Evolutionary conservation across 2,888 invertebrate species (phyloP).

Genomic region (Synanthedon formicaeformis): DNA sequence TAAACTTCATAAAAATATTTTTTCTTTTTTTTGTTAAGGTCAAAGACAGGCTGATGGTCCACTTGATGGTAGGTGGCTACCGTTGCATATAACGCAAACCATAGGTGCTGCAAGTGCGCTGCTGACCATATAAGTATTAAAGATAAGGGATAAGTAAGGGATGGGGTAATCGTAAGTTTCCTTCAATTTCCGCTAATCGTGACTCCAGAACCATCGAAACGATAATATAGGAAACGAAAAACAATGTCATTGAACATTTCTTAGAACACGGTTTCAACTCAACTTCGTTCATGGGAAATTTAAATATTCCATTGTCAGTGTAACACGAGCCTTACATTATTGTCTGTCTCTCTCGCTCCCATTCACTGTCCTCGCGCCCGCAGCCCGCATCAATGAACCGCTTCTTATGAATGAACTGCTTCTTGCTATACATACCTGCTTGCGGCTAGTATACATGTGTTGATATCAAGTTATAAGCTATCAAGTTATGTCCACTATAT

Average conservation of each 20-base stretch:
- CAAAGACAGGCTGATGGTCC: too few species aligned
- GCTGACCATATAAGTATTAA: too few species aligned
- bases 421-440: conserved; percentile 55
- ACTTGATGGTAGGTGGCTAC: too few species aligned
- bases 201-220: too few species aligned
- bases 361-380: conserved; percentile 54
- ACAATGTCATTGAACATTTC: conserved; percentile 47
- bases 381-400: conserved; percentile 65
- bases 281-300: conserved; percentile 32
- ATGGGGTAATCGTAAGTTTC: too few species aligned
- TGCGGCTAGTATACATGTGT: conserved; percentile 26
- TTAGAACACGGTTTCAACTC: conserved; percentile 46
- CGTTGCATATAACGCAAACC: too few species aligned
- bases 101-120: too few species aligned
- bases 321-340: conserved; percentile 51
- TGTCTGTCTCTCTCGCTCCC: conserved; percentile 56
- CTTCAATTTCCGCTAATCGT: too few species aligned
- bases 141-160: too few species aligned
- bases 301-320: conserved; percentile 51
- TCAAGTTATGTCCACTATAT: conserved; percentile 5
- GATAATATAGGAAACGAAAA: conserved; percentile 18
- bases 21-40: too few species aligned
- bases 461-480: conserved; percentile 39
- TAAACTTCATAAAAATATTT: too few species aligned
- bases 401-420: conserved; percentile 67